Base-by-base conservation (phyloP, 2,888 invertebrate genomes). In the Colostygia pectinataria region DNA sequence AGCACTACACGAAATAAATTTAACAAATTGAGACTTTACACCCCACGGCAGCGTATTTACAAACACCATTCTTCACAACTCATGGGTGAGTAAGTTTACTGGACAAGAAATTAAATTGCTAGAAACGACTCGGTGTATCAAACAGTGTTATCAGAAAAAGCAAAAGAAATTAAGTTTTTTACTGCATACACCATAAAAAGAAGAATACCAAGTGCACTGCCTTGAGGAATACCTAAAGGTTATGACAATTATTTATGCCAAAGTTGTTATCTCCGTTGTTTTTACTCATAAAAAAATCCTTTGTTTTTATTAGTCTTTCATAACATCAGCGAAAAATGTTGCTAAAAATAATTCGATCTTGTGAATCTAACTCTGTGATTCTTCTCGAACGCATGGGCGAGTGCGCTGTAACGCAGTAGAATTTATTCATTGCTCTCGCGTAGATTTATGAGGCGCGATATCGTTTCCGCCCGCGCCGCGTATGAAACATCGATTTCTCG, bases 371-470 rank as follows among this genome's bases (percentile, higher is more conserved):
- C 8, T 50, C 53, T n/a, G 27, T 27, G 44, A 34, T 36, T n/a
- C 15, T 13, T 34, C 9, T 34, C 12, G n/a, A 38, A 44, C 47
- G 51, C 53, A 54, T 32, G 51, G 48, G 24, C 40, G 49, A 52
- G 29, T 48, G 50, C 43, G 57, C 41, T 55, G 54, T 44, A 48
- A 49, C 55, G 47, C 53, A 55, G 57, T 55, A 63, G 65, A 66
- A 69, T 72, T 67, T 73, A 71, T 72, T 71, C 73, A 72, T 71
- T 66, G 71, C 41, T 51, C 44, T 54, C 57, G 53, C 53, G 55
- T 53, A 59, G 69, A 73, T 75, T 71, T 72, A 75, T 63, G 69
- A 64, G 64, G 63, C 67, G 66, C 61, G 71, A 68, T 71, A 71
- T 68, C 62, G 68, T 51, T 61, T 65, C 68, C 68, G 66, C 33